phyloP scores from a whole-genome alignment of 2,113 vertebrate species.

The Neolamprologus brichardi region DNA sequence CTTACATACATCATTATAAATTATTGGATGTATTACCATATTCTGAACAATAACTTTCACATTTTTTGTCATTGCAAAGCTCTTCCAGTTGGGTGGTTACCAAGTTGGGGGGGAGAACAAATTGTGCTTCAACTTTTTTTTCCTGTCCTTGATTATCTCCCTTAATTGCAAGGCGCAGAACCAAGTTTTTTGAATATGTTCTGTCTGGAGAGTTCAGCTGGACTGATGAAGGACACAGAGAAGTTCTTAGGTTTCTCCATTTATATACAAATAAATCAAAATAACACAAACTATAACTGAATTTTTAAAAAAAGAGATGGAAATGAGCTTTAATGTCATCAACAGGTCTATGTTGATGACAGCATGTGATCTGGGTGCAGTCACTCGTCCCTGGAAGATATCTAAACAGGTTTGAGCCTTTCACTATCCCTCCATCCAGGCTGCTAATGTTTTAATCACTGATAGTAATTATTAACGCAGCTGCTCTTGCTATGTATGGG shows the following conservation, averaged over 20 bases:
- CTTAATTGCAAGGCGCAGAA: slow-evolving; percentile 61
- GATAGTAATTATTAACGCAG: neutral
- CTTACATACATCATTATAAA: neutral
- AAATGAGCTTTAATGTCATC: neutral
- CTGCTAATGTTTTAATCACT: neutral
- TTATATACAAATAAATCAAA: neutral
- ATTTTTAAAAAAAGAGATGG: fast-evolving
- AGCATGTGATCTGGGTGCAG: slow-evolving; percentile 95
- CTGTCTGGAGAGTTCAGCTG: slow-evolving; percentile 70
- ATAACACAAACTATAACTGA: neutral
- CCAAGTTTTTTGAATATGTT: slow-evolving; percentile 70
- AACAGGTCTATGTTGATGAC: slow-evolving; percentile 99
- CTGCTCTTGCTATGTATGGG: neutral
- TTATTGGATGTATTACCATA: neutral
- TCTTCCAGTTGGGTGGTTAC: neutral
- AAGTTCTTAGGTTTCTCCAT: slow-evolving; percentile 63
- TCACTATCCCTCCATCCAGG: neutral
- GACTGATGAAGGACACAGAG: slow-evolving; percentile 69
- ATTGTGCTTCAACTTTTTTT: neutral
- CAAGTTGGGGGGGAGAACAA: neutral
- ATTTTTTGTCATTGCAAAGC: neutral
- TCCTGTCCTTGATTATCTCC: slow-evolving; percentile 10
- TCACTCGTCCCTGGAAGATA: slow-evolving; percentile 98
- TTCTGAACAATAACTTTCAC: neutral
- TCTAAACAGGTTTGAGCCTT: slow-evolving; percentile 88